Evolutionary conservation across 1,140 invertebrate genomes (phyloP), one percentile per base, ranked within the genome.

Genomic region (Oncopodura yosiiana): DNA sequence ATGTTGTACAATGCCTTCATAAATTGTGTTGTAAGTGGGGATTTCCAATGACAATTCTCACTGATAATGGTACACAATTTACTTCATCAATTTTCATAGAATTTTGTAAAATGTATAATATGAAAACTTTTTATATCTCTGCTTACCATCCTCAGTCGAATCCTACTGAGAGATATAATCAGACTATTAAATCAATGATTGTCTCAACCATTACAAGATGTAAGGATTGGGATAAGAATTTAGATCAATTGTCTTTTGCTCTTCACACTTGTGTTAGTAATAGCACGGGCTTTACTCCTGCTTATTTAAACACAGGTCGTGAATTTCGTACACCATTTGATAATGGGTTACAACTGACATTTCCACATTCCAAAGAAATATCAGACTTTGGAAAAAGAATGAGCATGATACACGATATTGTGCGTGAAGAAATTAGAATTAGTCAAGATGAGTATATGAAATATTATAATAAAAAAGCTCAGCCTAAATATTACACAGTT

Each of bases 131-230:
- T 29, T 23, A 38, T n/a, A 66, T 64, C 2, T 65, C 69, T 0
- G 34, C 66, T 0, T 73, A 74, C 56, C 68, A 70, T 53, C 66
- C 71, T 3, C 63, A 69, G 46, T 61, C 68, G 0, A 73, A 74
- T 42, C 66, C 67, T 0, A 68, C 69, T 0, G 73, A 74, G 53
- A 49, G 71, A n/a, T 68, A 68, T n/a, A 75, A 74, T 50, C 41
- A 67, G 9, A 68, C 69, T 16, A 19, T 75, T 1, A 74, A 75
- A 56, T 58, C 62, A 2, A 69, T 68, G 61, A 59, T 74, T 0
- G 56, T 65, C 0, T 68, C 70, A 1, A 21, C 46, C 0, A 57
- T 49, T 18, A 16, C 14, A 5, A 21, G 34, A 3, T 45, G 43
- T 26, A 57, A 57, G 18, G 27, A 49, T 6, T 74, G 69, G 70